These are phyloP conservation scores for Zoanthus sansibaricus DNA, from an alignment of 92 coral and sea anemone genomes.

Conservation along the genomic window DNA sequence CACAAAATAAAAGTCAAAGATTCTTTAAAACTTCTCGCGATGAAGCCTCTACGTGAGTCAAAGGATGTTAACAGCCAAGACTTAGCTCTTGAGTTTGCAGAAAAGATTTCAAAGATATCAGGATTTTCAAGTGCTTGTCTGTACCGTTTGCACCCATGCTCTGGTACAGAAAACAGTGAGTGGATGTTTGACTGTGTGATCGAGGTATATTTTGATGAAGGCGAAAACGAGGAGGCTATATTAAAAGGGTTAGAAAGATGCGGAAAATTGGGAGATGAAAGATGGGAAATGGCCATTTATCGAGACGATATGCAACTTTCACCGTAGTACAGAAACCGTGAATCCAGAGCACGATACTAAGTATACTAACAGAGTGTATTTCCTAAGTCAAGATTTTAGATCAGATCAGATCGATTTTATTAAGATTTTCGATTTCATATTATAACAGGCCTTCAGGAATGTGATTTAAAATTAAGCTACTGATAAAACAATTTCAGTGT, in stretches of 20 bases:
- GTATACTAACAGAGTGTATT: background rate
- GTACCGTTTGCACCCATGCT: conserved; percentile 72
- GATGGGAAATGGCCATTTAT: conserved; percentile 80
- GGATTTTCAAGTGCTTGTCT: conserved; percentile 80
- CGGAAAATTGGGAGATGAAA: conserved; percentile 50
- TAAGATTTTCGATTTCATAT: background rate
- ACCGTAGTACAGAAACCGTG: conserved; percentile 27
- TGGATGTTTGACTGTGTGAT: conserved; percentile 85
- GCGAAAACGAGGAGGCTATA: conserved; percentile 50
- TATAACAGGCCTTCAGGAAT: background rate
- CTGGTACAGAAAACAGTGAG: conserved; percentile 62
- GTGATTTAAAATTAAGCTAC: too few species aligned
- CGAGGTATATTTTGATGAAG: conserved; percentile 75
- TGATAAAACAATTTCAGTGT: too few species aligned
- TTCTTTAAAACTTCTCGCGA: conserved; percentile 74
- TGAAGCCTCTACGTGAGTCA: conserved; percentile 67
- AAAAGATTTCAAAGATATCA: conserved; percentile 51
- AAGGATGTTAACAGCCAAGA: conserved; percentile 50
- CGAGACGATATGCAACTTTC: conserved; percentile 79
- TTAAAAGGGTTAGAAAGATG: conserved; percentile 61
- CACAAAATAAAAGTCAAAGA: conserved; percentile 61
- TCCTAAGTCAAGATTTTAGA: background rate
- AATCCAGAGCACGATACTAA: background rate
- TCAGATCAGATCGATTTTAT: too few species aligned
- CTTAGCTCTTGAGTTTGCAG: conserved; percentile 51